A percentile compares a stretch with the other conserved stretches of the same genome.
phyloP scores from a whole-genome alignment of 2,888 invertebrate species.

The Agrotis segetum region DNA sequence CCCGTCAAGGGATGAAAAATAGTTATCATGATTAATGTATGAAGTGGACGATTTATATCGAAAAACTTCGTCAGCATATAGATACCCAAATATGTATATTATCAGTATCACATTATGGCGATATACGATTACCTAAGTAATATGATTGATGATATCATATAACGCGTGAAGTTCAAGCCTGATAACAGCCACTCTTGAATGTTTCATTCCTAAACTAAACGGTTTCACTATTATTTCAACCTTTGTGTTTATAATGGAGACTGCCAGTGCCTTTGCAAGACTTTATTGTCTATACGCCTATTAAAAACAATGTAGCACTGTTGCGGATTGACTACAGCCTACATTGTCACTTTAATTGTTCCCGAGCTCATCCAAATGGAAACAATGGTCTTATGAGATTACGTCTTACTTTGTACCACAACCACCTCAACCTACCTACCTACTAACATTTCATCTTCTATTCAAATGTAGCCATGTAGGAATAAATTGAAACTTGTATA shows the following conservation, averaged over 20 bases:
- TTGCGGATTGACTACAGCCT: conserved; percentile 31
- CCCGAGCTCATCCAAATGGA: conserved; percentile 10
- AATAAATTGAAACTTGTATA: conserved; percentile 8
- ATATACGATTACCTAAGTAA: conserved; percentile 25
- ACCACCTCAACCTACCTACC: not conserved
- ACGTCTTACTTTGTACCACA: conserved; percentile 26
- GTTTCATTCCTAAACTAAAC: conserved; percentile 17
- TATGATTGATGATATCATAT: conserved; percentile 42
- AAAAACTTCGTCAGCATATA: conserved; percentile 36
- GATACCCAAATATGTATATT: conserved; percentile 8
- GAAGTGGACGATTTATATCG: conserved; percentile 36
- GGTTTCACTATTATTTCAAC: conserved; percentile 11
- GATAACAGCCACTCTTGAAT: conserved; percentile 16
- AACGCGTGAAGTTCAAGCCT: conserved; percentile 6
- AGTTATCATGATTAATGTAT: conserved; percentile 53
- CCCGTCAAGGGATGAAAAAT: conserved; percentile 51
- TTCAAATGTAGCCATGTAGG: not conserved
- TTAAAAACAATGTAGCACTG: conserved; percentile 54
- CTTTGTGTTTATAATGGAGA: conserved; percentile 24
- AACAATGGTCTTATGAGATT: conserved; percentile 19
- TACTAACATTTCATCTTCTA: not conserved
- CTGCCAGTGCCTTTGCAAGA: conserved; percentile 37
- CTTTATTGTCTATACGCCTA: conserved; percentile 37
- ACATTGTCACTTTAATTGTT: conserved; percentile 41
- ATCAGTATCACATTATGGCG: conserved; percentile 22